Percentiles rank a stretch among this genome's conserved stretches.
phyloP scores from a whole-genome alignment of 2,797 vertebrate species.

The Silurus aristotelis region DNA sequence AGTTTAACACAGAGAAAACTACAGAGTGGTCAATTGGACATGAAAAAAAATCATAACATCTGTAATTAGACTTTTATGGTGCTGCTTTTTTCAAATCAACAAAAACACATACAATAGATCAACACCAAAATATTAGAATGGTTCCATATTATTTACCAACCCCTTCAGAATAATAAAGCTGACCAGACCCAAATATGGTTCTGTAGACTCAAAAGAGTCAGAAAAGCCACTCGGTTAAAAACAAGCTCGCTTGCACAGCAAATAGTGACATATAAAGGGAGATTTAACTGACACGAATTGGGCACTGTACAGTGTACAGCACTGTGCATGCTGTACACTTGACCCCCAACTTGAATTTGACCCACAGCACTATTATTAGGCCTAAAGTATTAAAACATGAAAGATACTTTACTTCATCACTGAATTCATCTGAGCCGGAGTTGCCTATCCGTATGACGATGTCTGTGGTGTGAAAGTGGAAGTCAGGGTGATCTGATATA shows the following conservation, averaged over 20 bases:
- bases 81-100: too few relatives aligned
- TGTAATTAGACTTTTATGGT: too few relatives aligned
- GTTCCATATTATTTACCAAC: too few relatives aligned
- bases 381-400: not conserved
- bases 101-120: not conserved
- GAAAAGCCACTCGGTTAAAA: not conserved
- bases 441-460: conserved; percentile 96
- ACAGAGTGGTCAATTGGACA: not conserved
- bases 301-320: too few relatives aligned
- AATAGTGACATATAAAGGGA: not conserved
- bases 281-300: not conserved
- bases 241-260: not conserved
- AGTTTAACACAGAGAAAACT: not conserved
- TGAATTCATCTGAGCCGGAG: conserved; percentile 77
- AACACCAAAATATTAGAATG: not conserved
- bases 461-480: conserved; percentile 93
- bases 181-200: not conserved
- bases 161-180: not conserved
- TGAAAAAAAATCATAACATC: too few relatives aligned
- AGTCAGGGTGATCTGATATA: conserved; percentile 95
- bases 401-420: conserved; percentile 73
- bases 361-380: not conserved
- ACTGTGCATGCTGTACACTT: not conserved
- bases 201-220: not conserved
- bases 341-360: too few relatives aligned